These are phyloP conservation scores for Bombus sibiricus DNA, from an alignment of 1,140 invertebrate species.

Conservation along the genomic window DNA sequence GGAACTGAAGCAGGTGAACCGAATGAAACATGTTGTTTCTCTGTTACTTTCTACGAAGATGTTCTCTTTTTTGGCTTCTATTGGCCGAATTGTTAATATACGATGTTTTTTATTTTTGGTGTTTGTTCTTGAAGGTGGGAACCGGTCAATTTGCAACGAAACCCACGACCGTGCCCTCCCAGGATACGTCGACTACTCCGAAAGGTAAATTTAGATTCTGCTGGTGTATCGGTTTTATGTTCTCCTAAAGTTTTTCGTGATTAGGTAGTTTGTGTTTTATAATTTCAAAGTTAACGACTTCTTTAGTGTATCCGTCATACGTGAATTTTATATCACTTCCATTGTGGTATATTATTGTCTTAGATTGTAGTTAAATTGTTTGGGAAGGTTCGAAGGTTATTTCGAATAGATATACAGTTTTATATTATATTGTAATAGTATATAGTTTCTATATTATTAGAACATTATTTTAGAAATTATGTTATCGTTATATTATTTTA, in stretches of 20 bases:
- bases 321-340: too few species aligned
- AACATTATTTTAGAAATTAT: too few species aligned
- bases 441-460: too few species aligned
- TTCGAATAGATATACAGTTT: too few species aligned
- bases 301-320: too few species aligned
- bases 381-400: too few species aligned
- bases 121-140: constrained; percentile 67
- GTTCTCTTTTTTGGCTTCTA: neutral
- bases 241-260: neutral
- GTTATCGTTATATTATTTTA: too few species aligned
- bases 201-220: constrained; percentile 64
- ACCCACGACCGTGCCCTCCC: constrained; percentile 53
- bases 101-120: neutral
- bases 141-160: constrained; percentile 74
- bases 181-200: constrained; percentile 71
- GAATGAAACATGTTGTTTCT: neutral
- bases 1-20: constrained; percentile 88
- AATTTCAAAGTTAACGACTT: too few species aligned
- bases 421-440: too few species aligned
- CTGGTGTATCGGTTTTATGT: neutral
- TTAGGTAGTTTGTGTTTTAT: too few species aligned
- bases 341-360: too few species aligned
- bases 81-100: neutral
- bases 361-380: too few species aligned
- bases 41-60: neutral